Percentiles rank a stretch among this genome's conserved stretches.
These are phyloP conservation scores for Pogonophryne albipinna DNA, from an alignment of 2,797 vertebrate species.

Conservation along the genomic window DNA sequence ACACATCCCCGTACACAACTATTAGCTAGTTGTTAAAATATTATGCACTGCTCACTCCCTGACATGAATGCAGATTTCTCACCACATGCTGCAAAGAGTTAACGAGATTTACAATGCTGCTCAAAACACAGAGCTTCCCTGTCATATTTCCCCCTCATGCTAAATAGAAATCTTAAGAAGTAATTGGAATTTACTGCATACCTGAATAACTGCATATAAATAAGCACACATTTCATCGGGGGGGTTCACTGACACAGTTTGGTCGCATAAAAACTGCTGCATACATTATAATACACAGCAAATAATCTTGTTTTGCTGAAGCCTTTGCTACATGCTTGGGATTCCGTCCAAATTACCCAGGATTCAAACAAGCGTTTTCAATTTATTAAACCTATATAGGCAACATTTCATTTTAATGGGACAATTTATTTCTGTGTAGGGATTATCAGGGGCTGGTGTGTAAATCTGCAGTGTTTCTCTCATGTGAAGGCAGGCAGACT, in stretches of 20 bases:
- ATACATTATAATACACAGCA: constrained; percentile 83
- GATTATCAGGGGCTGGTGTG: constrained; percentile 79
- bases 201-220: constrained; percentile 93
- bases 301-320: constrained; percentile 83
- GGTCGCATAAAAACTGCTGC: constrained; percentile 80
- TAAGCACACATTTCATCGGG: constrained; percentile 83
- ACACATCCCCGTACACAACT: constrained; percentile 25
- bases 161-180: constrained; percentile 92
- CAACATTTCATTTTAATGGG: constrained; percentile 85
- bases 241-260: constrained; percentile 83
- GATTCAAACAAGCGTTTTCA: constrained; percentile 85
- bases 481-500: constrained; percentile 57
- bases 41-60: constrained; percentile 43
- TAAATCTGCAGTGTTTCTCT: constrained; percentile 75
- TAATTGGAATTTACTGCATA: constrained; percentile 94
- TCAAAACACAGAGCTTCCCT: constrained; percentile 81
- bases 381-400: constrained; percentile 84
- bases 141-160: constrained; percentile 80
- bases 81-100: constrained; percentile 74
- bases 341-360: constrained; percentile 82
- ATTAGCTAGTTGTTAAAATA: constrained; percentile 66
- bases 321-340: constrained; percentile 74
- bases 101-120: constrained; percentile 84
- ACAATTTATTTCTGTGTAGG: constrained; percentile 82
- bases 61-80: constrained; percentile 72